A percentile compares a stretch with the other conserved stretches of the same genome.
These are phyloP conservation scores for Tetranychus truncatus DNA, from an alignment of 2,888 invertebrate genomes.

Conservation along the genomic window DNA sequence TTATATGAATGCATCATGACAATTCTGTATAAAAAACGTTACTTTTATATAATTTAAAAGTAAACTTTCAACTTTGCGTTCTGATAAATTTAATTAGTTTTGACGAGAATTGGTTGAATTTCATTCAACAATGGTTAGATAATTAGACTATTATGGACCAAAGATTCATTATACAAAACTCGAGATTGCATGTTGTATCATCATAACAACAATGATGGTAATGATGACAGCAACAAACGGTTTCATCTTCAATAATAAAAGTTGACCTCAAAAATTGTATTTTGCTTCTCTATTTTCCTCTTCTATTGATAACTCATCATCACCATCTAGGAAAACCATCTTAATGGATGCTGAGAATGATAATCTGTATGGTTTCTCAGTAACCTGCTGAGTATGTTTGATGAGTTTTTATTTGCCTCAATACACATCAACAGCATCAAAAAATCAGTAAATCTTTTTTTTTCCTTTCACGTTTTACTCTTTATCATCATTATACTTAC, in stretches of 20 bases:
- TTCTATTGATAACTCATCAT: not conserved
- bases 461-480: constrained; percentile 5
- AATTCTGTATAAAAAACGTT: too few species aligned
- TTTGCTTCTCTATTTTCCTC: not conserved
- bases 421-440: not conserved
- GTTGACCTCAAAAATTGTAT: not conserved
- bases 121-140: too few species aligned
- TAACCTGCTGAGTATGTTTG: not conserved
- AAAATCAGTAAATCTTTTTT: constrained; percentile 1
- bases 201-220: not conserved
- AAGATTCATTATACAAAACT: too few species aligned
- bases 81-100: too few species aligned
- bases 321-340: not conserved
- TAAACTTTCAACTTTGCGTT: too few species aligned
- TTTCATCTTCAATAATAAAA: not conserved
- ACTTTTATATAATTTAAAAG: too few species aligned
- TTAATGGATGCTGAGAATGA: not conserved
- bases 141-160: too few species aligned
- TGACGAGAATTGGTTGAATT: too few species aligned
- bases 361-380: not conserved
- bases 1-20: too few species aligned
- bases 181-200: too few species aligned
- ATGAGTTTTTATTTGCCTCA: not conserved
- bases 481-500: too few species aligned
- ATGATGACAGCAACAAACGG: not conserved